Base-by-base conservation (phyloP, 2,113 vertebrate species). In the Nyctibius bracteatus region DNA sequence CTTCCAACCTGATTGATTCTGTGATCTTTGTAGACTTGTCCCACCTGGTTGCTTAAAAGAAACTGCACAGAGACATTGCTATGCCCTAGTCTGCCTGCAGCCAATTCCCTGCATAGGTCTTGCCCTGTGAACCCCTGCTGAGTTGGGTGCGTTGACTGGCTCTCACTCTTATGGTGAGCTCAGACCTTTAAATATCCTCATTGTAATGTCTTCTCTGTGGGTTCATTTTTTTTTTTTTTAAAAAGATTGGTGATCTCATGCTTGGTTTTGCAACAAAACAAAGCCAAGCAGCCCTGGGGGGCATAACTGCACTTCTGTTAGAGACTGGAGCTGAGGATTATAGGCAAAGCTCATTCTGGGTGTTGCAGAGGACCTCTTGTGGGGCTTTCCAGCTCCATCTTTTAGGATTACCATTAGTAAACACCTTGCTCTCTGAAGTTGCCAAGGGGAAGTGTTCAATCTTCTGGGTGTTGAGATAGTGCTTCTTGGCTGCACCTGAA, bases 41-140 rank as follows among this genome's bases (percentile, higher is more conserved):
- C 12, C 8, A 37, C 9, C 39, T 8, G 31, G 5, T 16, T 7
- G n/a, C 51, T 58, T 39, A 3, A 41, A 67, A 61, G 30, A 39
- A 84, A 4, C 10, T 18, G 30, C 21, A 2, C 17, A 12, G 37
- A 47, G 63, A 21, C 8, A 2, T 39, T 0, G 3, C 75, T 35
- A 4, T 62, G 58, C 47, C 47, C 31, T 30, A 12, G 9, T 14
- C 37, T 62, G 31, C 57, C 66, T 20, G 0, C 30, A 57, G 23
- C 17, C 21, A 0, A 41, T 20, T 77, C 51, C 41, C 23, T 5
- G 30, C 1, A 21, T 3, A 9, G 63, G 1, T 17, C 52, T 71
- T 57, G 25, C 8, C 19, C 37, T 22, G n/a, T 14, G 30, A 19
- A 15, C 15, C 35, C 74, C 46, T 82, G 24, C 67, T 33, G 33